Evolutionary conservation across 2,113 vertebrate genomes (phyloP), one percentile per base, ranked within the genome.

Genomic region (Esox niger): DNA sequence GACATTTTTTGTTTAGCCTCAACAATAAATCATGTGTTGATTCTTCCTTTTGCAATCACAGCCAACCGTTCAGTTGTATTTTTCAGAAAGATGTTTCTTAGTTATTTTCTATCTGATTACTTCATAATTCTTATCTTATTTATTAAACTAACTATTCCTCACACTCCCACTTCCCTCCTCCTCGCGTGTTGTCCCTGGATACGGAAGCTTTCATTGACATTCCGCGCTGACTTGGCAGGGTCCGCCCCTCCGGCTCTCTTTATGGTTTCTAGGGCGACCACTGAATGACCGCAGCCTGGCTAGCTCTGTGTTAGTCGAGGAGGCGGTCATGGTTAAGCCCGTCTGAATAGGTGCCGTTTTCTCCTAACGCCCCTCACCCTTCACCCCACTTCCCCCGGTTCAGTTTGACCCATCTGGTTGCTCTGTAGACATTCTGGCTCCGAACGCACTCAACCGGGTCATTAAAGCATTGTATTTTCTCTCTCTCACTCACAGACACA

Each of bases 211-310:
- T 77, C 62, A 74, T 70, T 74, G 64, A 43, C 38, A 43, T 43
- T 43, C 38, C 17, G 13, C 38, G 13, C 56, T 76, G 9, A 81
- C 78, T 60, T 57, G 75, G 64, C 80, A 38, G 64, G 7, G 47
- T 52, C 47, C n/a, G 47, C 47, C 47, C 47, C 47, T n/a, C 21
- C 47, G 52, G 62, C 78, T 75, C 73, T 83, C 82, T 82, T 71
- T 82, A 69, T 76, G 7, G 87, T 89, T 88, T 85, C 88, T 83
- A 85, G 72, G 85, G 81, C 75, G 80, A 91, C 86, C 61, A 62
- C 79, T 88, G 82, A 89, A 90, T 88, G 80, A 82, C 82, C 69
- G 49, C 81, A 73, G 84, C 76, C 77, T 86, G 87, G 87, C 86
- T 1, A 7, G 20, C 49, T 54, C 20, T 30, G 29, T n/a, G 62